Evolutionary conservation across 2,113 vertebrate species (phyloP), one percentile per base, ranked within the genome.

Genomic region (Corythaixoides concolor): DNA sequence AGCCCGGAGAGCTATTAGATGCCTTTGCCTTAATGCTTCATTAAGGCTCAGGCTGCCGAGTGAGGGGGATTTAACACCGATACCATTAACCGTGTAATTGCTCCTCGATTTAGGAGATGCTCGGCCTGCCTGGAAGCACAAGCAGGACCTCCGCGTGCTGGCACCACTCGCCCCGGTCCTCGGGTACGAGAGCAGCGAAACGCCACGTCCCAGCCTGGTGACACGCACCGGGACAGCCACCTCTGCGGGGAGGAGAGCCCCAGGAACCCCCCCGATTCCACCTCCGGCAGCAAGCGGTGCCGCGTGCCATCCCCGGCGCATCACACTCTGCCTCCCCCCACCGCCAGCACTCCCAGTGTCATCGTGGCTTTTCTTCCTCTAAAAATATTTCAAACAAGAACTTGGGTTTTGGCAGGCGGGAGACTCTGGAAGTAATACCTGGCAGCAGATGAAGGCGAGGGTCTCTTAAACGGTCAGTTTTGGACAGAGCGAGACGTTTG

Each of bases 401-500:
- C 39, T 70, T 0, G 20, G 53, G 41, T 82, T 97, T 95, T 96
- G 97, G 97, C 94, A 91, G 89, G 35, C 30, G 37, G 52, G 39
- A 96, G 77, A 9, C 4, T 85, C 88, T 97, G 95, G 95, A 96
- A 97, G 93, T 47, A 82, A 91, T 76, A 79, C 49, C 89, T 97
- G 95, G 96, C 95, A 94, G 82, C 70, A 92, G 95, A 97, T 97
- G 79, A 97, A 97, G 91, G 96, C 91, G 63, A 85, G 94, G 92
- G 92, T 94, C 95, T 96, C 92, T 97, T 97, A 97, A 97, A 95
- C 43, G 95, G 97, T 97, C 95, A 95, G 95, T 73, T 76, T 77
- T 96, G 97, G 97, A 92, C 80, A 47, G 88, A 90, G 90, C 4
- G 3, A 96, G 93, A 95, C 66, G 43, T 88, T 96, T 87, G 89